These are phyloP conservation scores for Stegodyphus mimosarum DNA, from an alignment of 1,140 invertebrate genomes.

Conservation along the genomic window DNA sequence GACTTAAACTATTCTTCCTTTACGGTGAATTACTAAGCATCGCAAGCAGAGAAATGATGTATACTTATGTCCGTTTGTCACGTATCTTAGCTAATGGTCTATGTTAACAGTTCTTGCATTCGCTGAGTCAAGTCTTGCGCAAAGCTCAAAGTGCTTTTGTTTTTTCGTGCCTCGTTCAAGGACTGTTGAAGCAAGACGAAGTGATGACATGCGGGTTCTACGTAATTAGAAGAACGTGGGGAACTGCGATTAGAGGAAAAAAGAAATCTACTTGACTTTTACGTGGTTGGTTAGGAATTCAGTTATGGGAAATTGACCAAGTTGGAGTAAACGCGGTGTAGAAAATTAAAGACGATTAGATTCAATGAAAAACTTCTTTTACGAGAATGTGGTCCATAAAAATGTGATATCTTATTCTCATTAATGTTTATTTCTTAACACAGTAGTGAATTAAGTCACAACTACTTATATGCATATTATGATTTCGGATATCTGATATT, in stretches of 20 bases:
- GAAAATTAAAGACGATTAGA: too few species aligned
- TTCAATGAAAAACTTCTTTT: too few species aligned
- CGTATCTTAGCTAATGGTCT: slow-evolving; percentile 37
- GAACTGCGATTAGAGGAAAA: neutral
- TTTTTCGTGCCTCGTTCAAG: neutral
- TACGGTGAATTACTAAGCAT: too few species aligned
- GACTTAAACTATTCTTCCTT: too few species aligned
- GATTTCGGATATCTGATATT: too few species aligned
- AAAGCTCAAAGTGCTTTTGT: neutral
- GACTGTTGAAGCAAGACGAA: slow-evolving; percentile 31
- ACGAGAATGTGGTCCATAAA: too few species aligned
- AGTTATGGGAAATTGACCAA: neutral
- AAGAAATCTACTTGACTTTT: slow-evolving; percentile 21
- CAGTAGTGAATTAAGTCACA: too few species aligned
- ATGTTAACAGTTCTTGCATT: slow-evolving; percentile 38
- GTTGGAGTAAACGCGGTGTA: too few species aligned
- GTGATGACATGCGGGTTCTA: slow-evolving; percentile 44
- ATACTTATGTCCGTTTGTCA: neutral
- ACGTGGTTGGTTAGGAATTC: slow-evolving; percentile 52
- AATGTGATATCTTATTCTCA: too few species aligned
- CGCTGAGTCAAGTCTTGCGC: neutral
- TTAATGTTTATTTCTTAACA: too few species aligned
- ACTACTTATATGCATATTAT: too few species aligned
- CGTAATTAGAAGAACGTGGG: slow-evolving; percentile 52
- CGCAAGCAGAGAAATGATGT: slow-evolving; percentile 7